phyloP scores from a whole-genome alignment of 2,888 invertebrate species.

The Trichogramma evanescens region DNA sequence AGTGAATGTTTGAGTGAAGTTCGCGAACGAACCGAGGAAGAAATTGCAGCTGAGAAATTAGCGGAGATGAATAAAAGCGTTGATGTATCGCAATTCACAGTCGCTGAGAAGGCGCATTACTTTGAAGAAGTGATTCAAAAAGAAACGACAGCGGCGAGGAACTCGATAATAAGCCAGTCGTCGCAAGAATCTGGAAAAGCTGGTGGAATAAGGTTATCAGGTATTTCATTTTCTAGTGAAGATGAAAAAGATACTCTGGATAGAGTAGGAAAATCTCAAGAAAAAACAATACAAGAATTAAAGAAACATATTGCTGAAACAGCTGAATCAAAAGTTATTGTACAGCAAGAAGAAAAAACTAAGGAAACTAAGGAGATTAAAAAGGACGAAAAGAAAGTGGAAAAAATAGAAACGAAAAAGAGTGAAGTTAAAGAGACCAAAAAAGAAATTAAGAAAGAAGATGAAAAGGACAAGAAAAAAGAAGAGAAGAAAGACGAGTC shows the following conservation, averaged over 20 bases:
- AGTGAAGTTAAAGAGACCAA: background rate
- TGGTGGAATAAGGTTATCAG: slow-evolving; percentile 12
- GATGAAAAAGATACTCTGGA: slow-evolving; percentile 19
- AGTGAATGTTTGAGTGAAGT: slow-evolving; percentile 38
- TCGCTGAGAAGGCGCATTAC: slow-evolving; percentile 53
- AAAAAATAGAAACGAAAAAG: slow-evolving; percentile 7
- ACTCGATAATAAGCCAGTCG: slow-evolving; percentile 25
- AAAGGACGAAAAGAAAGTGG: slow-evolving; percentile 8
- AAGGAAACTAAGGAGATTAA: slow-evolving; percentile 3
- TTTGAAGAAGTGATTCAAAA: slow-evolving; percentile 58
- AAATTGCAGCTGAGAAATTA: slow-evolving; percentile 30
- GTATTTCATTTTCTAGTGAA: slow-evolving; percentile 19
- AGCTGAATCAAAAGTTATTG: slow-evolving; percentile 13
- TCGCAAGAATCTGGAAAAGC: slow-evolving; percentile 17
- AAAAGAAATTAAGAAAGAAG: slow-evolving; percentile 8
- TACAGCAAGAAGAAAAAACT: slow-evolving; percentile 2
- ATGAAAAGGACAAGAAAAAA: slow-evolving; percentile 5
- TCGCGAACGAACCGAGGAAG: slow-evolving; percentile 25
- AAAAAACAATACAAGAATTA: slow-evolving; percentile 5
- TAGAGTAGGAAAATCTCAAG: slow-evolving; percentile 8
- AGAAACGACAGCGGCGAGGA: slow-evolving; percentile 44
- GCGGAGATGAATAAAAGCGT: slow-evolving; percentile 33
- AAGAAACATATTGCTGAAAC: background rate
- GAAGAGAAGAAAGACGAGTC: background rate
- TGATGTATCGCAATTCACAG: slow-evolving; percentile 52